Conservation (phyloP, 2,888 invertebrate genomes). For the Electrophaes corylata region DNA sequence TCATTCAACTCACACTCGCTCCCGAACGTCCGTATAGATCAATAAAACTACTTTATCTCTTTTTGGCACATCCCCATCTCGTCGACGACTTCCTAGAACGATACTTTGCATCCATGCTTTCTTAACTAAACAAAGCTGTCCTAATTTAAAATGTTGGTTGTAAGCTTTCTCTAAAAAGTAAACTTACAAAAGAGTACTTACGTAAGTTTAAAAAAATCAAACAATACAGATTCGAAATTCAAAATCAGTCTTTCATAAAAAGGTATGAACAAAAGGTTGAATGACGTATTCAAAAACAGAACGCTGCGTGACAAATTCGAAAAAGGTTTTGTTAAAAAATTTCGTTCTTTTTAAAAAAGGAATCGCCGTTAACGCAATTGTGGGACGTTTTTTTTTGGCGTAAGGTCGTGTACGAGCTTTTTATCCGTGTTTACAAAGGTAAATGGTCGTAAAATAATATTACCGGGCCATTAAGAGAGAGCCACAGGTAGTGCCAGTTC, state of each 20-base stretch:
- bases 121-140: constrained; percentile 44
- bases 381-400: constrained; percentile 62
- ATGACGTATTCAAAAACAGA: constrained; percentile 39
- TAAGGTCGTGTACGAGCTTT: constrained; percentile 65
- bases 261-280: constrained; percentile 32
- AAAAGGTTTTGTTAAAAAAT: constrained; percentile 48
- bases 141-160: constrained; percentile 21
- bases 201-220: constrained; percentile 22
- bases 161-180: constrained; percentile 30
- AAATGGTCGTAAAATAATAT: constrained; percentile 81
- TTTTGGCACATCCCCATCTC: constrained; percentile 85
- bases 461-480: constrained; percentile 72
- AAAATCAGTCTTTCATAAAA: constrained; percentile 38
- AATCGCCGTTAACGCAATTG: constrained; percentile 69
- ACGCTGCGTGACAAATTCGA: constrained; percentile 49
- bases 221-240: constrained; percentile 45
- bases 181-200: constrained; percentile 19
- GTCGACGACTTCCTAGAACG: constrained; percentile 79
- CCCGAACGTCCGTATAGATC: constrained; percentile 84
- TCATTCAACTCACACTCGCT: constrained; percentile 84
- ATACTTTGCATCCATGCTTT: constrained; percentile 70
- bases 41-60: constrained; percentile 86
- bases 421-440: constrained; percentile 77
- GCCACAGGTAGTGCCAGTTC: constrained; percentile 79
- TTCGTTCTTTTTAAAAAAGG: constrained; percentile 59